Evolutionary conservation across 2,113 vertebrate species (phyloP).

Genomic region (Peromyscus maniculatus): DNA sequence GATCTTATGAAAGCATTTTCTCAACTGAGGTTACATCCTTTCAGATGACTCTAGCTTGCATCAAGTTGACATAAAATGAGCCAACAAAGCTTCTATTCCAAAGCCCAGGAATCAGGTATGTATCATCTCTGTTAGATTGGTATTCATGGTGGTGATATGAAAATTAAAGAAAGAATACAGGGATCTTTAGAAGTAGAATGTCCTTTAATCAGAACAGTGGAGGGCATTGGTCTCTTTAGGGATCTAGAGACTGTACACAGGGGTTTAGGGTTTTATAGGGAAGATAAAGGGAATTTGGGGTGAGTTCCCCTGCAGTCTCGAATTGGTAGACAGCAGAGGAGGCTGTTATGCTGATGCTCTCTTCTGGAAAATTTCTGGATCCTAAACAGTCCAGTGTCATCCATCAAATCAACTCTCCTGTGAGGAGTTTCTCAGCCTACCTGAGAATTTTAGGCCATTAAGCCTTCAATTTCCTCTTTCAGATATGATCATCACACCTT

Average conservation of each 20-base stretch:
- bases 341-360: background rate
- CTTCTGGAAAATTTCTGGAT: background rate
- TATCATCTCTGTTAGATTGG: background rate
- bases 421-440: background rate
- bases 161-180: background rate
- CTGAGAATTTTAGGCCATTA: background rate
- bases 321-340: background rate
- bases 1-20: background rate
- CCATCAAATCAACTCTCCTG: background rate
- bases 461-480: background rate
- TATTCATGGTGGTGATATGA: background rate
- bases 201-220: background rate
- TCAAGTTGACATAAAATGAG: background rate
- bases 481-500: background rate
- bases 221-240: too few species aligned
- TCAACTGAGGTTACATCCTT: background rate
- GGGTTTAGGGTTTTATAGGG: background rate
- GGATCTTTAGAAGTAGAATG: background rate
- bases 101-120: background rate
- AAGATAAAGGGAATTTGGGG: background rate
- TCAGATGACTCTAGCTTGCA: background rate
- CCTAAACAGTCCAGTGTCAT: background rate
- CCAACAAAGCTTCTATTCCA: background rate
- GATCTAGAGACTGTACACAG: too few species aligned
- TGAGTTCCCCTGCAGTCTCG: background rate